These are phyloP conservation scores for Tragelaphus buxtoni DNA, from an alignment of 2,113 vertebrate genomes.

Conservation along the genomic window DNA sequence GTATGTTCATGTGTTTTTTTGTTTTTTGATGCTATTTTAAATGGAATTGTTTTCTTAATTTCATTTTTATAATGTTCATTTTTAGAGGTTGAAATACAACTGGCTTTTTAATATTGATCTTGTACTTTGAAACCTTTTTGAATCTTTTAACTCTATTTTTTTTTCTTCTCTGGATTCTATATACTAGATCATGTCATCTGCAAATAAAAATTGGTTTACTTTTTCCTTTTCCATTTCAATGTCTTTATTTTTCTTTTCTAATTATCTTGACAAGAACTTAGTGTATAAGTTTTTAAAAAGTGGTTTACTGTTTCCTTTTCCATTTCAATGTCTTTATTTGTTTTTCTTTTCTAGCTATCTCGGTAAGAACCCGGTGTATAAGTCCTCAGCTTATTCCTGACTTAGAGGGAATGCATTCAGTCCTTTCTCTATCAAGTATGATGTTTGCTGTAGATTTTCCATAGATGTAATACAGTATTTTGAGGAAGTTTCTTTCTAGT, in stretches of 20 bases:
- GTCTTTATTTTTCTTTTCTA: background rate
- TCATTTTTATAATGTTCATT: background rate
- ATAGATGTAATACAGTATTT: background rate
- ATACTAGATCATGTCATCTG: background rate
- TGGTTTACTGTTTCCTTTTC: background rate
- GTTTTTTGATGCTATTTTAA: background rate
- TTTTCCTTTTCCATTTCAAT: background rate
- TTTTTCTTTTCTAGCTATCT: background rate
- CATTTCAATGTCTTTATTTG: background rate
- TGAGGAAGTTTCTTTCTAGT: background rate
- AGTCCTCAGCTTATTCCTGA: background rate
- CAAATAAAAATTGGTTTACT: background rate
- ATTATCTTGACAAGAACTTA: background rate
- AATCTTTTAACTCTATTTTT: background rate
- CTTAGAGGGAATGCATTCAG: background rate
- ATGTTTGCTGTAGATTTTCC: background rate
- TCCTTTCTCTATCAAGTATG: background rate
- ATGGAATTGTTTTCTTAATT: background rate
- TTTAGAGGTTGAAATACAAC: background rate
- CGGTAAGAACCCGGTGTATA: background rate
- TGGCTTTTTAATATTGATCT: background rate
- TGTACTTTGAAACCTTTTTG: background rate
- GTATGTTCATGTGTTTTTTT: background rate
- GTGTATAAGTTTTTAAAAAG: background rate
- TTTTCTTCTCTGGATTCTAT: background rate